Evolutionary conservation across 1,140 invertebrate genomes (phyloP).

Genomic region (Plutomurus gul): DNA sequence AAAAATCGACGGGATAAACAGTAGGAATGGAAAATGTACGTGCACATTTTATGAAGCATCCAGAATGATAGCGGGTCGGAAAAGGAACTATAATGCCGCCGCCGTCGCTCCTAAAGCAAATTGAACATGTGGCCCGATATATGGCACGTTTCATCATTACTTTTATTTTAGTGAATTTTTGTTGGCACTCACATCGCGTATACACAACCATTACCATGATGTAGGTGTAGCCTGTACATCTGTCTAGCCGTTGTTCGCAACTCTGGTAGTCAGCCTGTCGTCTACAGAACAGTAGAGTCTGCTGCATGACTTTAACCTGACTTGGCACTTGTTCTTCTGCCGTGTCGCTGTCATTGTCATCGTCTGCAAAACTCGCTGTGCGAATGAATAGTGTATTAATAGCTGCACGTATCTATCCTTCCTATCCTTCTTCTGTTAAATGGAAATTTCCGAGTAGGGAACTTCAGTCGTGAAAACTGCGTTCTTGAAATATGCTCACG

Average conservation of each 20-base stretch:
- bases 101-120: no score
- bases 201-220: background rate
- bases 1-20: no score
- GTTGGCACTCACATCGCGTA: background rate
- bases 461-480: no score
- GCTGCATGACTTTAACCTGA: background rate
- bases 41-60: no score
- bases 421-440: background rate
- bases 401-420: background rate
- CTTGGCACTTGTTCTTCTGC: background rate
- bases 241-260: background rate
- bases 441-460: no score
- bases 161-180: background rate
- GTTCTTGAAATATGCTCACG: no score
- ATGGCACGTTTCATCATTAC: background rate
- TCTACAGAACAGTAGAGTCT: background rate
- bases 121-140: background rate
- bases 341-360: background rate
- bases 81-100: no score
- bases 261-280: background rate
- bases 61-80: no score
- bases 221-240: background rate
- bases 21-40: no score
- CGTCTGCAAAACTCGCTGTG: background rate
- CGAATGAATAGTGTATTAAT: no score